These are phyloP conservation scores for Desoria tigrina DNA, from an alignment of 2,888 invertebrate species.

Conservation along the genomic window DNA sequence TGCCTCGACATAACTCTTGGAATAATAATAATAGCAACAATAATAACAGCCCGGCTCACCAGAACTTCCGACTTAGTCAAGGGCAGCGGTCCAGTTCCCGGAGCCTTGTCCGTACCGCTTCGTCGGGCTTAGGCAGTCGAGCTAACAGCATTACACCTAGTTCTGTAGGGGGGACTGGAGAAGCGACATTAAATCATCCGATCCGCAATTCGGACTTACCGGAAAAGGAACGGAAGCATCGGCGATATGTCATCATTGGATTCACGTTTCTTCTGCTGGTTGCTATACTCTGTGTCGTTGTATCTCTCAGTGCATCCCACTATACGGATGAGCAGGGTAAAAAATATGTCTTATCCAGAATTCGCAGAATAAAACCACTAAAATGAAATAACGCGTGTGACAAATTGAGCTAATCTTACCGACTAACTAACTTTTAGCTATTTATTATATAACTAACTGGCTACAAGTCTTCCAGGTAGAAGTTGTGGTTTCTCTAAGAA, in stretches of 20 bases:
- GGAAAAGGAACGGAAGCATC: background rate
- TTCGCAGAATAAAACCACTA: too few relatives aligned
- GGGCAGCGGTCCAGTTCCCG: background rate
- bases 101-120: background rate
- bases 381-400: too few relatives aligned
- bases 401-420: too few relatives aligned
- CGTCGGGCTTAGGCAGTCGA: constrained; percentile 12
- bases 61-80: background rate
- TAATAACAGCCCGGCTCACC: background rate
- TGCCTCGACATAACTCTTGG: background rate
- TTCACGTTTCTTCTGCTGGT: constrained; percentile 27
- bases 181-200: too few relatives aligned
- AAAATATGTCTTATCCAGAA: background rate
- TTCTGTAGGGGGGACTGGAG: background rate
- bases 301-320: constrained; percentile 19
- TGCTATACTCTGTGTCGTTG: constrained; percentile 22
- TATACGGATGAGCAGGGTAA: constrained; percentile 3
- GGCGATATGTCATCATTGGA: constrained; percentile 7
- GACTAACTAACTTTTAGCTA: too few relatives aligned
- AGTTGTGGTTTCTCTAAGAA: background rate
- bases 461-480: too few relatives aligned
- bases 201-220: background rate
- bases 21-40: background rate
- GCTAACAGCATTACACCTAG: constrained; percentile 10
- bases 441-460: too few relatives aligned